Evolutionary conservation across 64 coral and sea anemone genomes (phyloP).

Genomic region (Actinia equina): DNA sequence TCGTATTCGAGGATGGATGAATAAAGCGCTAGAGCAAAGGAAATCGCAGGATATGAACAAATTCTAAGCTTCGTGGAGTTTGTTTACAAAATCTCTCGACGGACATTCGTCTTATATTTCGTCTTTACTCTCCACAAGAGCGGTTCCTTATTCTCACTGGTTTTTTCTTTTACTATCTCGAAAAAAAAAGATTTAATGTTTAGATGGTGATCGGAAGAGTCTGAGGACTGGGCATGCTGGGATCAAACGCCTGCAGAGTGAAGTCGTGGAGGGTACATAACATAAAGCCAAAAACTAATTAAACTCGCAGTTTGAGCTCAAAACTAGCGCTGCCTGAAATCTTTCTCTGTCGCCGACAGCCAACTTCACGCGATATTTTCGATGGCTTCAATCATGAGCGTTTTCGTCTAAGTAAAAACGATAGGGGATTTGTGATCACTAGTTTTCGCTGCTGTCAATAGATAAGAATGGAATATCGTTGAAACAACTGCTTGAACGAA

Average conservation of each 20-base stretch:
- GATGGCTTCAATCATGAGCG: background rate
- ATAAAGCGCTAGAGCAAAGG: background rate
- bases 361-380: background rate
- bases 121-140: background rate
- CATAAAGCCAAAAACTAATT: constrained; percentile 64
- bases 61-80: background rate
- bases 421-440: background rate
- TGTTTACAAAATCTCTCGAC: background rate
- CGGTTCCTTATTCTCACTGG: too few species aligned
- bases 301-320: constrained; percentile 47
- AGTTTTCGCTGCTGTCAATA: background rate
- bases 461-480: background rate
- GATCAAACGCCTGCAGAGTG: constrained; percentile 7
- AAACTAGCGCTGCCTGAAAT: background rate
- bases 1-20: background rate
- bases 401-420: background rate
- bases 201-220: constrained; percentile 4
- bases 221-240: constrained; percentile 49
- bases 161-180: background rate
- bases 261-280: constrained; percentile 28
- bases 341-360: background rate
- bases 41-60: background rate
- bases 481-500: background rate
- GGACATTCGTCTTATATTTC: background rate
- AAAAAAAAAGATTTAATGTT: constrained; percentile 16